Evolutionary conservation across 2,797 vertebrate genomes (phyloP), one percentile per base, ranked within the genome.

Genomic region (Lepilemur septentrionalis): DNA sequence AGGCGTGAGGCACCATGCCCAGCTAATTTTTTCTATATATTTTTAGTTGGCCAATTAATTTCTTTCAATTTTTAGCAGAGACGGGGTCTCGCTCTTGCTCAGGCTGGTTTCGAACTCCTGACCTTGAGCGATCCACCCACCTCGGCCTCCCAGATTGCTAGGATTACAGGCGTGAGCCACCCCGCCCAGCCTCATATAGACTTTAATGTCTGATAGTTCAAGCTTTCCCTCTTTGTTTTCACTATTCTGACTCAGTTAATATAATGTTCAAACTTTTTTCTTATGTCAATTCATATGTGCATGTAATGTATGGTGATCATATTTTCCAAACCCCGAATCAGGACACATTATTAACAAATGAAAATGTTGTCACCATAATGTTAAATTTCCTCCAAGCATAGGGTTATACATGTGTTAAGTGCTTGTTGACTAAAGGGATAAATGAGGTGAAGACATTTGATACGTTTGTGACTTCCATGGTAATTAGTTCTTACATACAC

Each of bases 161-260:
- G 38, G 38, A 38, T 38, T 38, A 38, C 38, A 38, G 38, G 38
- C 38, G 38, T 38, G 38, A 38, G 38, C 38, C 38, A 38, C 38
- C 38, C 38, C 38, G 38, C 38, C 38, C 38, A 38, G 38, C 38
- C 38, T 89, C 89, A 92, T 94, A 72, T 91, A 93, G 43, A 79
- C 50, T 93, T 94, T 79, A 89, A 55, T 80, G 25, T 72, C 50
- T 89, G 79, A 35, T 65, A 83, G 32, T 63, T 96, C 23, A 70
- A 72, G 46, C 73, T 92, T 91, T 1, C 23, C 32, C 8, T 86
- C 35, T 93, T 85, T 90, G 41, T 69, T 96, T 97, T 80, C 89
- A 63, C 28, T 80, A 50, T 73, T 95, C 35, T 57, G 50, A 94
- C 23, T 72, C 5, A 67, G 73, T 93, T 83, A 91, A 91, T 43